Conservation (phyloP, 2,888 invertebrate genomes). For the Yponomeuta plumbellus region DNA sequence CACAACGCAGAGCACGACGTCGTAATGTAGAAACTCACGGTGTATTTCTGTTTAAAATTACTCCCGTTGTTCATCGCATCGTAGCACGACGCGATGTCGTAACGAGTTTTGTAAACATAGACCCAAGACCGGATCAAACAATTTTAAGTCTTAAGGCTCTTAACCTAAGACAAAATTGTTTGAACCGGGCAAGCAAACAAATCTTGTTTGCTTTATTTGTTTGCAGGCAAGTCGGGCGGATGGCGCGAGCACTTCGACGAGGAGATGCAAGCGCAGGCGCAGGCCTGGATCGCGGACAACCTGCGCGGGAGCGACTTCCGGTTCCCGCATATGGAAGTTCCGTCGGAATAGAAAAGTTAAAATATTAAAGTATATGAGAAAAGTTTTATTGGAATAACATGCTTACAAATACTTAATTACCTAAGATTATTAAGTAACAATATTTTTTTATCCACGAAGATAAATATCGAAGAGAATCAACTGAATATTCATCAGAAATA, state of each 20-base stretch:
- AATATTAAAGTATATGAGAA: constrained; percentile 7
- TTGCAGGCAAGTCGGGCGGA: constrained; percentile 78
- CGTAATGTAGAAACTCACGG: no score
- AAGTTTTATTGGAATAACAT: constrained; percentile 19
- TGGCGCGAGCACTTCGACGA: constrained; percentile 85
- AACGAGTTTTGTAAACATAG: no score
- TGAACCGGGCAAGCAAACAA: no score
- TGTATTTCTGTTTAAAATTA: no score
- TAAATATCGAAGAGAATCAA: constrained; percentile 10
- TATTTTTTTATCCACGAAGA: constrained; percentile 8
- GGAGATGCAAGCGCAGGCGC: constrained; percentile 79
- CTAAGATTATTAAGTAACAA: constrained; percentile 18
- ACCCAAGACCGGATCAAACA: no score
- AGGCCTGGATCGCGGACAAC: constrained; percentile 82
- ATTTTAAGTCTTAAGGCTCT: no score
- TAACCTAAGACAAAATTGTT: no score
- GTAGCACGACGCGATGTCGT: no score
- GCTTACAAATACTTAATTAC: constrained; percentile 19
- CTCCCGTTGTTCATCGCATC: no score
- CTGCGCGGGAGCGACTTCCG: constrained; percentile 75
- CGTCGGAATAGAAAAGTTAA: constrained; percentile 9
- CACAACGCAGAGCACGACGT: no score
- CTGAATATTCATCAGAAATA: constrained; percentile 15
- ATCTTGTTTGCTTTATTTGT: not conserved
- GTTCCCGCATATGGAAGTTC: constrained; percentile 60